Conservation (phyloP, 1,140 invertebrate species). For the Neodiprion lecontei region DNA sequence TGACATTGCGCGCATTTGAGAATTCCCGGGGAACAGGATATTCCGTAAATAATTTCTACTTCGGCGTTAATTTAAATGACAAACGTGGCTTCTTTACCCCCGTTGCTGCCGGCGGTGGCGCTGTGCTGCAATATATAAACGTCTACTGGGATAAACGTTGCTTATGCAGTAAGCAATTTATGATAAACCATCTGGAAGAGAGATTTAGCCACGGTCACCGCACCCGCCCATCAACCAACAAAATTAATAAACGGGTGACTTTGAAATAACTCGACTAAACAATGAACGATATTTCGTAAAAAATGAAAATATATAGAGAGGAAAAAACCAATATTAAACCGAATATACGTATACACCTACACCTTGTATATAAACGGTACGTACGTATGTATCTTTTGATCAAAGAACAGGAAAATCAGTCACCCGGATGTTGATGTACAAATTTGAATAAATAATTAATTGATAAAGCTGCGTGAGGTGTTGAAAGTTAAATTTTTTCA, state of each 20-base stretch:
- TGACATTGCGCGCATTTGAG: no score
- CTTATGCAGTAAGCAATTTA: background rate
- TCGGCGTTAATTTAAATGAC: slow-evolving; percentile 3
- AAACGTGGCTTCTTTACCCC: background rate
- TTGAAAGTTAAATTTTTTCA: no score
- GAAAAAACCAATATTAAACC: background rate
- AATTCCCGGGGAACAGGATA: no score
- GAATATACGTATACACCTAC: background rate
- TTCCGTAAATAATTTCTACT: no score
- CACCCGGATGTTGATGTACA: no score
- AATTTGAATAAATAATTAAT: no score
- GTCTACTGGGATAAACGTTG: background rate
- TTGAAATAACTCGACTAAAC: background rate
- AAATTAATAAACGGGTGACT: background rate
- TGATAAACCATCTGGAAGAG: background rate
- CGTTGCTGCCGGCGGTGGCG: background rate
- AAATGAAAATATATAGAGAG: background rate
- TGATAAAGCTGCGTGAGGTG: no score
- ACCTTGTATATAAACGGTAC: no score
- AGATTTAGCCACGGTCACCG: background rate
- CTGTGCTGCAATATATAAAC: background rate
- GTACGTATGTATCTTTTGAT: no score
- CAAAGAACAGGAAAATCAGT: no score
- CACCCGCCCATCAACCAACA: background rate
- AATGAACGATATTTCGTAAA: background rate